Base-by-base conservation (phyloP, 64 coral and sea anemone genomes). In the Actinia equina region DNA sequence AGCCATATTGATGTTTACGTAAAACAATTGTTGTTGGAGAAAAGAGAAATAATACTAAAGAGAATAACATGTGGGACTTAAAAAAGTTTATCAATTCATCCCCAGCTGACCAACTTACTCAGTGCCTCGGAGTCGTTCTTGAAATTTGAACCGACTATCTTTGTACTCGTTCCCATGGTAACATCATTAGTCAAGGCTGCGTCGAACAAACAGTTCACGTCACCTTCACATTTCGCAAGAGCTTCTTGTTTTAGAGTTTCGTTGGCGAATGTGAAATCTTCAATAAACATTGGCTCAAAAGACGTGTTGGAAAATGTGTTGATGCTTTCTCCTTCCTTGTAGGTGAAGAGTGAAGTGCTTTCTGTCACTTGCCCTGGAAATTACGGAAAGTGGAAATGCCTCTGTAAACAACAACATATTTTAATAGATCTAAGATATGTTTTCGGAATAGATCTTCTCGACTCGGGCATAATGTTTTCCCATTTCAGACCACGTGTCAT, bases 191-290 rank as follows among this genome's bases (percentile, higher is more conserved):
- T 89, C 23, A 59, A 84, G 44, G 80, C 82, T 43, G 80, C 77
- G 16, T 84, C 80, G 25, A 89, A 89, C 42, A 84, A n/a, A n/a
- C 87, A 89, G 12, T 80, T 82, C 1, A 89, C n/a, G 45, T 89
- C 77, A 46, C 59, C 87, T 14, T 82, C 54, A 12, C 87, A 89
- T 45, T 59, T 55, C 16, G n/a, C 77, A 22, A 81, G 23, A 17
- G 87, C 87, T 51, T 82, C 17, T 82, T 65, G 55, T 27, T 45
- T 58, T n/a, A 89, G 43, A n/a, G 77, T 65, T 14, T 89, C 78
- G 77, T 82, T 89, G 43, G 87, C 53, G 20, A 80, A 89, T 10
- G 22, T 63, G 26, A 82, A 23, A 1, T 86, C 85, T 14, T 86
- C 85, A 6, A 86, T 53, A 18, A 89, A 89, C 77, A 62, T 80